Percentiles rank a stretch among this genome's conserved stretches.
Evolutionary conservation across 1,140 invertebrate genomes (phyloP).

Genomic region (Aplysia californica): DNA sequence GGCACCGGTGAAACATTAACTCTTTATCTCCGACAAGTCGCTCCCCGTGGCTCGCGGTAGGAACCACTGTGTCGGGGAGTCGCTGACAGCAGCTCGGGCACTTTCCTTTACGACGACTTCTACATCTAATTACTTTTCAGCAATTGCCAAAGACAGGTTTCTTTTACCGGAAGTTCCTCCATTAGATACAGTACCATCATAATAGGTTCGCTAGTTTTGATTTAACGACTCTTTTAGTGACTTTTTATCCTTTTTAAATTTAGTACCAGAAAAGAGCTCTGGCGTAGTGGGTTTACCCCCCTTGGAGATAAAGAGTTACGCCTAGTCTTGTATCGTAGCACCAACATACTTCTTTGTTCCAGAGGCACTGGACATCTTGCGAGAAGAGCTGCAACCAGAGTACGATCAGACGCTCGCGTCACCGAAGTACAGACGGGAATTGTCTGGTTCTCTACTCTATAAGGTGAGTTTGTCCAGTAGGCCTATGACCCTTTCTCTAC

Average conservation of each 20-base stretch:
- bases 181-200: background rate
- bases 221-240: background rate
- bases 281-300: background rate
- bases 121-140: too few relatives aligned
- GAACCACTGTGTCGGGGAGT: background rate
- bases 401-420: constrained; percentile 72
- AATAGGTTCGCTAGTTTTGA: background rate
- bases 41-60: background rate
- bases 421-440: constrained; percentile 72
- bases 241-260: background rate
- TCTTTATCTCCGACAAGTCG: too few relatives aligned
- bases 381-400: constrained; percentile 75
- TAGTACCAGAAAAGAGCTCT: too few relatives aligned
- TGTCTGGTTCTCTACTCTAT: constrained; percentile 75
- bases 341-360: background rate
- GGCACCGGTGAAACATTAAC: too few relatives aligned
- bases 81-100: background rate
- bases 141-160: too few relatives aligned
- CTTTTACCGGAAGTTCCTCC: background rate
- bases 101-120: too few relatives aligned
- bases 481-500: too few relatives aligned
- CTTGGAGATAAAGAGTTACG: background rate
- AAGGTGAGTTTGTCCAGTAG: constrained; percentile 43
- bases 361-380: constrained; percentile 69
- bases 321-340: background rate